A percentile compares a stretch with the other conserved stretches of the same genome.
Evolutionary conservation across 1,140 invertebrate species (phyloP).

Genomic region (Listronotus bonariensis): DNA sequence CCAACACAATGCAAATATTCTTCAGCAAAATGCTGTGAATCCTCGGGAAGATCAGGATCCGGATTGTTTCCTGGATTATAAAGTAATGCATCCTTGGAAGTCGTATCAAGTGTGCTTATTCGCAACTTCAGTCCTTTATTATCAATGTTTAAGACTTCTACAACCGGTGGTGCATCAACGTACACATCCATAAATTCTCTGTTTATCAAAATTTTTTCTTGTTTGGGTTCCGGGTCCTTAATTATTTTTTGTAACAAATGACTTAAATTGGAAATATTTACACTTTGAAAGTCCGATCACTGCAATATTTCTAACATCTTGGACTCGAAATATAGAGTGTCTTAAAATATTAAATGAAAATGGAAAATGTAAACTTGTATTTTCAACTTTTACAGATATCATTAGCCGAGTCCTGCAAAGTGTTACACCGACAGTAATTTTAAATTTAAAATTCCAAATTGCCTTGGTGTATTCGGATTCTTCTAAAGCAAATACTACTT

Average conservation of each 20-base stretch:
- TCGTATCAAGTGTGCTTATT: constrained; percentile 8
- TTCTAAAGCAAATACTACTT: constrained; percentile 20
- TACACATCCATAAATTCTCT: neutral
- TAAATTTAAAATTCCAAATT: constrained; percentile 39
- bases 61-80: constrained; percentile 4
- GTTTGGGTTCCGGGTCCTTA: neutral
- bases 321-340: constrained; percentile 31
- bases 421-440: constrained; percentile 23
- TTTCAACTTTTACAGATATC: constrained; percentile 28
- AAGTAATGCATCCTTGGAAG: constrained; percentile 11
- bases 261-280: neutral
- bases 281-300: constrained; percentile 14
- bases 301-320: constrained; percentile 27
- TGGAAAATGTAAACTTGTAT: constrained; percentile 26
- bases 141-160: constrained; percentile 14
- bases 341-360: constrained; percentile 31
- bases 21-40: neutral
- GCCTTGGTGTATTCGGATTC: constrained; percentile 36
- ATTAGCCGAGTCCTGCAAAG: constrained; percentile 9
- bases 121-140: constrained; percentile 14
- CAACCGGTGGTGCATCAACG: constrained; percentile 2
- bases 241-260: no score
- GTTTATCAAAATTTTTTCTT: neutral
- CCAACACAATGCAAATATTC: constrained; percentile 21
- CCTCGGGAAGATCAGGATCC: neutral